phyloP scores from a whole-genome alignment of 2,888 invertebrate species.

The Drosophila mettleri region DNA sequence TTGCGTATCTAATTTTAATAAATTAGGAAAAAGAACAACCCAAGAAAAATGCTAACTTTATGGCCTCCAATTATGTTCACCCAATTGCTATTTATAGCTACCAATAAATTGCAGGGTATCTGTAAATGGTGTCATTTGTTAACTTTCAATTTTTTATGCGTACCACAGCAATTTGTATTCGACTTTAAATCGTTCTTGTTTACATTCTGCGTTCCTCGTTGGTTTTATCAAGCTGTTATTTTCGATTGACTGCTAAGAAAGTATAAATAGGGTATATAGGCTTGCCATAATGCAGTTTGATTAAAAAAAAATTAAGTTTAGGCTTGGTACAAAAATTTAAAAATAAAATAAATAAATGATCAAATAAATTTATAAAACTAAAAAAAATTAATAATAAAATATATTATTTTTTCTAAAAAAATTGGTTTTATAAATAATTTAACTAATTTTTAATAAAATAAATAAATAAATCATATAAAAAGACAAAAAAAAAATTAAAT shows the following conservation, averaged over 20 bases:
- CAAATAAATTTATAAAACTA: not conserved
- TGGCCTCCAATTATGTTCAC: not conserved
- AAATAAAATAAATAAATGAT: not conserved
- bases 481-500: no score
- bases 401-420: no score
- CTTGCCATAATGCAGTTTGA: no score
- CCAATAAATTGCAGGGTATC: conserved; percentile 3
- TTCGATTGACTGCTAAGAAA: not conserved
- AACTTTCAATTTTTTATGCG: not conserved
- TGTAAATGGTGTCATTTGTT: not conserved
- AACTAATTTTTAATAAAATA: no score
- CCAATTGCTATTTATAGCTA: no score
- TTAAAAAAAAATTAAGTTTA: not conserved
- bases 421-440: no score
- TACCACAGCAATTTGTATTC: conserved; percentile 30
- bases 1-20: no score
- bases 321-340: no score
- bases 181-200: conserved; percentile 59
- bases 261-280: not conserved
- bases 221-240: conserved; percentile 38
- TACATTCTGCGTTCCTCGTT: conserved; percentile 43
- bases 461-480: no score
- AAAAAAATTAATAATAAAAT: no score
- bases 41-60: no score
- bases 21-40: no score